Conservation (phyloP, 2,797 vertebrate species). For the Fratercula arctica region DNA sequence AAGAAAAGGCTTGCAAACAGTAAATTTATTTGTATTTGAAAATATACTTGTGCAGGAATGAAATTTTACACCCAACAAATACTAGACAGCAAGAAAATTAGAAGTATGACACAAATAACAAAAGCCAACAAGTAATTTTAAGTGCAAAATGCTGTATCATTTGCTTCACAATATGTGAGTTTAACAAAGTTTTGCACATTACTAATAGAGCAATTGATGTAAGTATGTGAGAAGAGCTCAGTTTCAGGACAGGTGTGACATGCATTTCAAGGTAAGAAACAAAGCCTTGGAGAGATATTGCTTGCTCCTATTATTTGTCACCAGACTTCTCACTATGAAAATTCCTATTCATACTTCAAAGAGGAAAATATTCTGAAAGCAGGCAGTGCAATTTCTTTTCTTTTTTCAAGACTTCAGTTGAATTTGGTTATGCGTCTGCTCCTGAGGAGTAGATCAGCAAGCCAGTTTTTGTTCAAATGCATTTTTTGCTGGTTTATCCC, state of each 20-base stretch:
- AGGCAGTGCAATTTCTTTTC: background rate
- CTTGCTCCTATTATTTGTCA: background rate
- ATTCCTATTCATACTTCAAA: background rate
- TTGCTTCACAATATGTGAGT: background rate
- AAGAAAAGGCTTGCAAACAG: background rate
- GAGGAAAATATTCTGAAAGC: background rate
- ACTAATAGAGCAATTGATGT: background rate
- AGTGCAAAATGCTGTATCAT: background rate
- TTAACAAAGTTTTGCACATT: background rate
- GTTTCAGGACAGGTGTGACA: background rate
- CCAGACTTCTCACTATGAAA: background rate
- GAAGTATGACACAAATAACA: background rate
- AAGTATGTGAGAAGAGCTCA: background rate
- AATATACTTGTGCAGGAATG: background rate
- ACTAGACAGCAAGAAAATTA: background rate
- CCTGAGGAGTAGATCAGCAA: background rate
- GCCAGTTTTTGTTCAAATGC: background rate
- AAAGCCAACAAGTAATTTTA: background rate
- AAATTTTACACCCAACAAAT: background rate
- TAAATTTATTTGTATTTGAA: background rate
- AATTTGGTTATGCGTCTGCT: background rate
- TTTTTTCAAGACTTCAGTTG: background rate
- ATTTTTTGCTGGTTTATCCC: background rate
- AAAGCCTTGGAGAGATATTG: background rate
- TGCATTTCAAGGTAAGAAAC: background rate